A percentile compares a stretch with the other conserved stretches of the same genome.
Conservation (phyloP, 2,888 invertebrate species). For the Phanerotoma sp. region DNA sequence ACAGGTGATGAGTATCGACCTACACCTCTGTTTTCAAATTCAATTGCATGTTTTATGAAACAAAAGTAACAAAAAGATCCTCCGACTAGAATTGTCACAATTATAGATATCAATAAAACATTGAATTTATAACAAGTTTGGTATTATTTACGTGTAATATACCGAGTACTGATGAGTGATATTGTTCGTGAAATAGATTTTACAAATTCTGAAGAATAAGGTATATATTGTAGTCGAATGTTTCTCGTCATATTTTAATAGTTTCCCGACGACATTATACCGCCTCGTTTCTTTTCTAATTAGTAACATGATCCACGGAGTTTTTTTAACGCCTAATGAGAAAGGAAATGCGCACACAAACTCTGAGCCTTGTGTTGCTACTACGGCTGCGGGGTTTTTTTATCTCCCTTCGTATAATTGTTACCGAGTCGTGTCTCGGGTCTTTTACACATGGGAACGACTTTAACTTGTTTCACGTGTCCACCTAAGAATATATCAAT, state of each 20-base stretch:
- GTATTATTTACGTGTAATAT: no score
- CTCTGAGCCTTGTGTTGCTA: slow-evolving; percentile 37
- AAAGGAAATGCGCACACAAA: slow-evolving; percentile 41
- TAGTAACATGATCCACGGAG: slow-evolving; percentile 50
- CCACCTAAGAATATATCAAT: slow-evolving; percentile 1
- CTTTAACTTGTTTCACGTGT: slow-evolving; percentile 1
- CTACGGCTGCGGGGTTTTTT: background rate
- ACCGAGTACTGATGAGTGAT: no score
- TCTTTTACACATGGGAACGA: background rate
- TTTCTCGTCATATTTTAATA: slow-evolving; percentile 19
- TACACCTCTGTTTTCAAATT: background rate
- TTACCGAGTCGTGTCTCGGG: background rate
- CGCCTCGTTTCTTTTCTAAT: slow-evolving; percentile 49
- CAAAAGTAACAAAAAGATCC: no score
- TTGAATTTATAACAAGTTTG: no score
- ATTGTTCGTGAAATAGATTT: no score
- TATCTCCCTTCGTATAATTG: slow-evolving; percentile 1
- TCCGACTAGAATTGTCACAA: background rate
- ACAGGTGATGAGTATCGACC: slow-evolving; percentile 6
- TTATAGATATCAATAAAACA: no score
- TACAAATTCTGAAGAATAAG: no score
- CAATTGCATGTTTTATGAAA: no score
- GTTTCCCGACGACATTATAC: slow-evolving; percentile 31
- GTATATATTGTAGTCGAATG: no score
- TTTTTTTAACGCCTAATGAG: slow-evolving; percentile 43